These are phyloP conservation scores for Amblyjoppa proteus DNA, from an alignment of 2,888 invertebrate species.

Conservation along the genomic window DNA sequence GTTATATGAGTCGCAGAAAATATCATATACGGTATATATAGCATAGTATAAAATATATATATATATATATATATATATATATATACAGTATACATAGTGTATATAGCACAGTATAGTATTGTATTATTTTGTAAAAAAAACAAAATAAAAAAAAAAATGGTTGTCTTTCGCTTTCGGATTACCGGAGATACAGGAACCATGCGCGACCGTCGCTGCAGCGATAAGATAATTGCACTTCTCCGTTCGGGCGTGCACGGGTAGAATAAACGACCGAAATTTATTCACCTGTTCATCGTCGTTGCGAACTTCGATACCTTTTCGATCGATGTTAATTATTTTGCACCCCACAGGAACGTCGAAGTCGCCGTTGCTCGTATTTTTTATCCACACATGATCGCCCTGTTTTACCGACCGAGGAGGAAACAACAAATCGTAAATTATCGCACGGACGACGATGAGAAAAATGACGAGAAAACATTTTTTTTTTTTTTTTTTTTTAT, in stretches of 20 bases:
- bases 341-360: slow-evolving; percentile 95
- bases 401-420: slow-evolving; percentile 78
- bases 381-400: slow-evolving; percentile 97
- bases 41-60: too few species aligned
- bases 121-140: too few species aligned
- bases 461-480: background rate
- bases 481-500: too few species aligned
- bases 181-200: too few species aligned
- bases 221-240: slow-evolving; percentile 42
- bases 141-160: too few species aligned
- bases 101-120: too few species aligned
- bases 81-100: too few species aligned
- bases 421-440: background rate
- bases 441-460: background rate
- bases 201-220: background rate
- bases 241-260: background rate
- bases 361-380: slow-evolving; percentile 89
- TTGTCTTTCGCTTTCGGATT: too few species aligned
- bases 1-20: too few species aligned
- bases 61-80: too few species aligned
- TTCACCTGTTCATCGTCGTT: slow-evolving; percentile 94
- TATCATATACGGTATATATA: too few species aligned
- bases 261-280: background rate
- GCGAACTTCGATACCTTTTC: slow-evolving; percentile 90
- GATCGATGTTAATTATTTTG: slow-evolving; percentile 91